These are phyloP conservation scores for Drosophila subobscura DNA, from an alignment of 1,140 invertebrate species.

Conservation along the genomic window DNA sequence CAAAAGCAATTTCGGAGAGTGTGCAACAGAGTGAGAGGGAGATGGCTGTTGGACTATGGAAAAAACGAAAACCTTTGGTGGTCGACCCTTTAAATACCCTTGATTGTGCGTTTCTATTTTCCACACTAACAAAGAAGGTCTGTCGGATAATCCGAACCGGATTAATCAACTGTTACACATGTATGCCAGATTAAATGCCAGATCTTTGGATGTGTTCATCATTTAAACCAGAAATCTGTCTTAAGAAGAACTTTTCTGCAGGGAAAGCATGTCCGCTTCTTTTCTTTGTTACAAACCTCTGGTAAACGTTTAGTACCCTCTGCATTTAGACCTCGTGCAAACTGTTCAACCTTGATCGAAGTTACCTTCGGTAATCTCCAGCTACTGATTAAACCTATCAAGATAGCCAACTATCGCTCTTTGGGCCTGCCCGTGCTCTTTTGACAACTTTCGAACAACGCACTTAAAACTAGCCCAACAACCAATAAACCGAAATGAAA, in stretches of 20 bases:
- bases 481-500: constrained; percentile 28
- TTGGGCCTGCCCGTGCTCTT: constrained; percentile 9
- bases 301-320: neutral
- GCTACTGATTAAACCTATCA: constrained; percentile 39
- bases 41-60: too few relatives aligned
- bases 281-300: neutral
- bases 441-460: constrained; percentile 34
- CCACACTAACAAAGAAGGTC: too few relatives aligned
- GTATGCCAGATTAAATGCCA: too few relatives aligned
- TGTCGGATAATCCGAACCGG: too few relatives aligned
- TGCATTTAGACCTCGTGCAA: constrained; percentile 16
- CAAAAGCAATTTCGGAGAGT: constrained; percentile 6
- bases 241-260: too few relatives aligned
- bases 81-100: too few relatives aligned
- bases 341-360: constrained; percentile 33
- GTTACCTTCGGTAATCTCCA: constrained; percentile 18
- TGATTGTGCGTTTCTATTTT: too few relatives aligned
- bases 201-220: neutral
- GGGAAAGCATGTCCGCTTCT: too few relatives aligned
- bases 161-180: neutral
- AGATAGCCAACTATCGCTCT: constrained; percentile 37
- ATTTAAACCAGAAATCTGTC: neutral
- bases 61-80: too few relatives aligned
- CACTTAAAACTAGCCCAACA: constrained; percentile 18
- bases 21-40: too few relatives aligned